Conservation (phyloP, 2,797 vertebrate species). For the Sternotherus odoratus region DNA sequence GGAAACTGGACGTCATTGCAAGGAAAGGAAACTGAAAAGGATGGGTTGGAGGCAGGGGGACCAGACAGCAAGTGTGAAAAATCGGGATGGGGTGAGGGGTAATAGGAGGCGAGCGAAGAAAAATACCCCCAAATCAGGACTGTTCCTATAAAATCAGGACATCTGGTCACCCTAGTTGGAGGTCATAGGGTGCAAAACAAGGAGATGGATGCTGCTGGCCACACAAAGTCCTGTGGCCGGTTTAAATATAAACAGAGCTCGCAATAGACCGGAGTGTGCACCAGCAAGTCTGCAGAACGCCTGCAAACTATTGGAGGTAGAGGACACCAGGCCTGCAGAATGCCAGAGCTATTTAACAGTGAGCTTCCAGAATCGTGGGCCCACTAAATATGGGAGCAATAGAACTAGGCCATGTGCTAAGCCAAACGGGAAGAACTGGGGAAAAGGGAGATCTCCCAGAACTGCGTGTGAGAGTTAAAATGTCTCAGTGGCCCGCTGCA, state of each 20-base stretch:
- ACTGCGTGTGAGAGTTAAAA: too few species aligned
- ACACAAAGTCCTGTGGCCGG: not conserved
- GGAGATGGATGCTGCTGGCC: not conserved
- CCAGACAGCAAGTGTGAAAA: too few species aligned
- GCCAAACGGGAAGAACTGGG: accelerated
- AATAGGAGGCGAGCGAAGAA: too few species aligned
- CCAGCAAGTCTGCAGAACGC: not conserved
- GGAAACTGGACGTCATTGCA: too few species aligned
- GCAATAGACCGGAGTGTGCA: not conserved
- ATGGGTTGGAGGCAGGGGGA: not conserved
- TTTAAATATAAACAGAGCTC: not conserved
- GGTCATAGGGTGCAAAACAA: not conserved
- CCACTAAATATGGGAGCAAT: not conserved
- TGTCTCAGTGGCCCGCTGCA: not conserved
- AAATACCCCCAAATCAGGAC: too few species aligned
- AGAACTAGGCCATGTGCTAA: not conserved
- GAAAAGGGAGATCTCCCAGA: not conserved
- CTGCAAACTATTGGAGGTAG: not conserved
- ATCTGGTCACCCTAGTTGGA: accelerated
- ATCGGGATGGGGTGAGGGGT: too few species aligned
- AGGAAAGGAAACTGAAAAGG: not conserved
- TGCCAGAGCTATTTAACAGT: not conserved
- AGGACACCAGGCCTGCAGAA: not conserved
- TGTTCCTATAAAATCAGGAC: too few species aligned
- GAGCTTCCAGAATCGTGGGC: not conserved